Base-by-base conservation (phyloP, 2,797 vertebrate genomes). In the Poeciliopsis gracilis region DNA sequence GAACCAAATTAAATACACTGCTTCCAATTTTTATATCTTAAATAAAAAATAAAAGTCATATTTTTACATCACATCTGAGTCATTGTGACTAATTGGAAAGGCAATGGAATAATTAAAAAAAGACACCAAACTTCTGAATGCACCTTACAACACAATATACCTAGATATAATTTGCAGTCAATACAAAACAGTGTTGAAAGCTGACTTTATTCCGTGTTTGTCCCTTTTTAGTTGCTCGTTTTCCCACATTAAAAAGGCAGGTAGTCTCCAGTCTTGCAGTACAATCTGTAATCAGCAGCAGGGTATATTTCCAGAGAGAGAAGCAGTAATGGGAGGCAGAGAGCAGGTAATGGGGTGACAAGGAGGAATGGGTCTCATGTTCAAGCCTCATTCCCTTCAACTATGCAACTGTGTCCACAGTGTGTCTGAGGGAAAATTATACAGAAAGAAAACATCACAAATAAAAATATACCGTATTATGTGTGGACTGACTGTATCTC, bases 301-400 rank as follows among this genome's bases (percentile, higher is more conserved):
- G 72, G 75, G 74, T 28, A 82, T 41, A 63, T 73, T 87, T 81
- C 77, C 79, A 2, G 53, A 28, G 77, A 75, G 76, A 63, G 20
- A 49, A 43, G 73, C 57, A 66, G 59, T 79, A 80, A 84, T 87
- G 80, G 87, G 78, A 75, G 76, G 77, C 79, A 78, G 77, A 77
- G 75, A 78, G 82, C 81, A 78, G 78, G 76, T 90, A 88, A 92
- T 88, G 85, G 80, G 72, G 81, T 69, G 79, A 87, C 33, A 2
- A 85, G 69, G 76, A 72, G 0, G 7, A 38, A 76, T 70, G 46
- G 66, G 33, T 79, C 86, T 63, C 57, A 79, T 77, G 84, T 89
- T 88, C 87, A 86, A 15, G 49, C 78, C 76, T 89, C 89, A 87
- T 85, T 90, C 69, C 9, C 81, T 63, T 38, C 72, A 59, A 33